Evolutionary conservation across 2,113 vertebrate genomes (phyloP), one percentile per base, ranked within the genome.

Genomic region (Boleophthalmus pectinirostris): DNA sequence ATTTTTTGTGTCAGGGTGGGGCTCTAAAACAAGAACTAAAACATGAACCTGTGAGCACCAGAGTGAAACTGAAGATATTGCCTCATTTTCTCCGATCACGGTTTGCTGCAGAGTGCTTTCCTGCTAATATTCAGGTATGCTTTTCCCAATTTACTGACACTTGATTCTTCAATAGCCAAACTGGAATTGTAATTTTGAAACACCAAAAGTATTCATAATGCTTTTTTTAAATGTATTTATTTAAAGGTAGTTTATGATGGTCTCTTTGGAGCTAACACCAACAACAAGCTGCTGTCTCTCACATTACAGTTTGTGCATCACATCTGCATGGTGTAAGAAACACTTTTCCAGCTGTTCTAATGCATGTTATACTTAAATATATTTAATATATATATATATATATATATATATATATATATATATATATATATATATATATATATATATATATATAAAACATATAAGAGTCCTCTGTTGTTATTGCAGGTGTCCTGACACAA

Each of bases 281-380:
- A 98, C 90, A 94, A 96, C 90, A 99, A 99, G 87, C 92, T 99
- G 79, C 93, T 97, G 89, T 96, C 94, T 29, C 90, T 99, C 46
- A 97, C 96, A 0, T 86, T 99, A 85, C 98, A 99, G 77, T 99
- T 99, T 93, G 96, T 99, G 24, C 97, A 99, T 92, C 98, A 99
- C 87, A 98, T 99, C 87, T 99, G 98, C 89, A 89, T 95, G 82
- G 94, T 95, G 98, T 99, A 94, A 98, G 97, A 94, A 78, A 58
- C 70, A 3, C 38, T n/a, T 35, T n/a, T 16, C 23, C 72, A 63
- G 5, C 1, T 43, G 1, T 33, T 1, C 21, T 1, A 18, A 38
- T 47, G 15, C 0, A 5, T 58, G 56, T 54, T 70, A 38, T 20
- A 46, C 15, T 60, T 25, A 3, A n/a, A n/a, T n/a, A n/a, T n/a